Conservation (phyloP, 1,140 invertebrate genomes). For the Gyrodactylus salaris region DNA sequence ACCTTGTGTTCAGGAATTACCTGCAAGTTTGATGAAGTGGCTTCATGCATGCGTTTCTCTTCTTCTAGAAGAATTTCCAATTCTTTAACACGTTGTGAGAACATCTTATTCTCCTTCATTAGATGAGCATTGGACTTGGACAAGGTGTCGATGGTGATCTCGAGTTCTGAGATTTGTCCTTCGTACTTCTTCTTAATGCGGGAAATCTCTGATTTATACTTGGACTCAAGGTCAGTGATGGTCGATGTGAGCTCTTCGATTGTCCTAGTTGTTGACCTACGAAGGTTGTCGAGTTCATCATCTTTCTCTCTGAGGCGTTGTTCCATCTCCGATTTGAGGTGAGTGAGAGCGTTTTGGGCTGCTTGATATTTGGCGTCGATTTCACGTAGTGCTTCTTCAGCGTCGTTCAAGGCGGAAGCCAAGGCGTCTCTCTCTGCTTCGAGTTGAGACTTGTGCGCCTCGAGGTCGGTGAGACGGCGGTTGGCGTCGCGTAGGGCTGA, state of each 20-base stretch:
- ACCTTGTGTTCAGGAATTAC: neutral
- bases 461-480: slow-evolving; percentile 16
- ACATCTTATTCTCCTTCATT: slow-evolving; percentile 10
- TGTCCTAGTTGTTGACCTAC: slow-evolving; percentile 17
- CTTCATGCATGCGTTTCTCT: neutral
- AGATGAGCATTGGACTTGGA: slow-evolving; percentile 16
- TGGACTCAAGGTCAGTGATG: slow-evolving; percentile 18
- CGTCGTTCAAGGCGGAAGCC: slow-evolving; percentile 16
- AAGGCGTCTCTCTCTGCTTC: slow-evolving; percentile 18
- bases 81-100: slow-evolving; percentile 3
- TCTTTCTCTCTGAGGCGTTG: slow-evolving; percentile 20
- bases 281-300: slow-evolving; percentile 17
- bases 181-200: slow-evolving; percentile 21
- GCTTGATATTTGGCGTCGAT: slow-evolving; percentile 16
- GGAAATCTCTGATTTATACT: slow-evolving; percentile 18
- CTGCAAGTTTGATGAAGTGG: neutral
- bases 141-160: slow-evolving; percentile 13
- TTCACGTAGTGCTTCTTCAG: slow-evolving; percentile 17
- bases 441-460: slow-evolving; percentile 13
- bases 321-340: slow-evolving; percentile 18
- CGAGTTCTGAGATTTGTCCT: slow-evolving; percentile 17
- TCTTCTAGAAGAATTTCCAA: slow-evolving; percentile 2
- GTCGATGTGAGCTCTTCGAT: slow-evolving; percentile 20
- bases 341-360: slow-evolving; percentile 16
- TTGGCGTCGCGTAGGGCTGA: slow-evolving; percentile 16